Evolutionary conservation across 1,140 invertebrate genomes (phyloP).

Genomic region (Philotrypesis tridentata): DNA sequence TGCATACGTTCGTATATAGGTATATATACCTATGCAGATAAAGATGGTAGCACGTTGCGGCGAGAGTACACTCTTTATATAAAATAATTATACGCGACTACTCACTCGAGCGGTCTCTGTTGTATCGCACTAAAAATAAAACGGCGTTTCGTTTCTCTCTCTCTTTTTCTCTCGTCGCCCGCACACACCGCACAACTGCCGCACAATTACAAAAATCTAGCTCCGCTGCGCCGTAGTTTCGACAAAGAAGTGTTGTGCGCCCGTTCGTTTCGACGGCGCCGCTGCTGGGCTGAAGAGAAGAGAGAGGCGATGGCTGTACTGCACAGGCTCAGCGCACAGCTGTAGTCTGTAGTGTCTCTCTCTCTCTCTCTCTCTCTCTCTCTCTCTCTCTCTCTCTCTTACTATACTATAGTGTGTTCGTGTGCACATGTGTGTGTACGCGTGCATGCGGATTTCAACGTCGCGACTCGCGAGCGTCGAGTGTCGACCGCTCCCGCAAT

Average conservation of each 20-base stretch:
- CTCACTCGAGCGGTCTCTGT: neutral
- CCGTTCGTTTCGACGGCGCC: neutral
- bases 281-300: neutral
- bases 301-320: neutral
- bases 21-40: neutral
- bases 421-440: neutral
- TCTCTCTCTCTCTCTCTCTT: too few species aligned
- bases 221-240: neutral
- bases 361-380: too few species aligned
- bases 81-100: neutral
- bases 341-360: too few species aligned
- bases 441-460: neutral
- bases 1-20: too few species aligned
- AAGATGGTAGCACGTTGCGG: neutral
- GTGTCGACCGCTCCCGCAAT: neutral
- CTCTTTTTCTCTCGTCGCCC: too few species aligned
- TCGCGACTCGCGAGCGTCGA: too few species aligned
- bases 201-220: neutral
- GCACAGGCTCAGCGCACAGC: too few species aligned
- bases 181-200: too few species aligned
- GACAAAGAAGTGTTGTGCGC: neutral
- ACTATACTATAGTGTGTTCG: too few species aligned
- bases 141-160: neutral
- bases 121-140: neutral
- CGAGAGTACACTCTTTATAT: neutral